These are phyloP conservation scores for Ophthalmolycus amberensis DNA, from an alignment of 2,113 vertebrate genomes.

Conservation along the genomic window DNA sequence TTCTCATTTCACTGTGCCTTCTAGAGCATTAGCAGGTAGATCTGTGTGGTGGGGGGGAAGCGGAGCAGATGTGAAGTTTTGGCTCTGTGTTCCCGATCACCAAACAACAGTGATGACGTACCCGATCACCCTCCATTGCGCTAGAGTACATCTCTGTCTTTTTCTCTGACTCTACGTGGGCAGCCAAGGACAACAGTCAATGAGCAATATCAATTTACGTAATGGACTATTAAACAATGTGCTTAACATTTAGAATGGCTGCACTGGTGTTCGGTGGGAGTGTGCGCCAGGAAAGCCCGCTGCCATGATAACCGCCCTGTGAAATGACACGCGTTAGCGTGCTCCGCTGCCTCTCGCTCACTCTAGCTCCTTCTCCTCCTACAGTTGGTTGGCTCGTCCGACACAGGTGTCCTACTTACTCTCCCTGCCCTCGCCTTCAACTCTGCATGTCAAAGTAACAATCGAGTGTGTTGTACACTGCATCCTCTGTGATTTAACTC, in stretches of 20 bases:
- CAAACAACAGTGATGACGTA: slow-evolving; percentile 35
- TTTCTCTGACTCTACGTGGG: slow-evolving; percentile 56
- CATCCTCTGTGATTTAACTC: slow-evolving; percentile 1
- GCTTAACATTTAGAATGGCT: slow-evolving; percentile 66
- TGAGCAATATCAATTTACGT: slow-evolving; percentile 77
- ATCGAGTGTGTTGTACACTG: slow-evolving; percentile 5
- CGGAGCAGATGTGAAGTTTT: slow-evolving; percentile 41
- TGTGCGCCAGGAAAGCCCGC: slow-evolving; percentile 55
- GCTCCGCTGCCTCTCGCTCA: slow-evolving; percentile 41
- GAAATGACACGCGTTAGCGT: slow-evolving; percentile 51
- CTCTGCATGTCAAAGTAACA: slow-evolving; percentile 14
- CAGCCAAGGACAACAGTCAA: slow-evolving; percentile 75
- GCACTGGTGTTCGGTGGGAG: slow-evolving; percentile 53
- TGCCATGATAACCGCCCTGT: slow-evolving; percentile 40
- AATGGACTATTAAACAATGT: slow-evolving; percentile 78
- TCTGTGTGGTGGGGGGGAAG: background rate
- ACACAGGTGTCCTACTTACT: slow-evolving; percentile 30
- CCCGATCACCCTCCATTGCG: slow-evolving; percentile 26
- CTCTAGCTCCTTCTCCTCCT: slow-evolving; percentile 25
- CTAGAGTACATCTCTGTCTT: slow-evolving; percentile 49
- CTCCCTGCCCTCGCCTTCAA: slow-evolving; percentile 5
- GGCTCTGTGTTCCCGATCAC: slow-evolving; percentile 16
- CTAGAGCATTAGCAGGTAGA: background rate
- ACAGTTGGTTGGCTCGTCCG: slow-evolving; percentile 17
- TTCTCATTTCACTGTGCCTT: background rate